Evolutionary conservation across 2,888 invertebrate genomes (phyloP).

Genomic region (Caradrina kadenii): DNA sequence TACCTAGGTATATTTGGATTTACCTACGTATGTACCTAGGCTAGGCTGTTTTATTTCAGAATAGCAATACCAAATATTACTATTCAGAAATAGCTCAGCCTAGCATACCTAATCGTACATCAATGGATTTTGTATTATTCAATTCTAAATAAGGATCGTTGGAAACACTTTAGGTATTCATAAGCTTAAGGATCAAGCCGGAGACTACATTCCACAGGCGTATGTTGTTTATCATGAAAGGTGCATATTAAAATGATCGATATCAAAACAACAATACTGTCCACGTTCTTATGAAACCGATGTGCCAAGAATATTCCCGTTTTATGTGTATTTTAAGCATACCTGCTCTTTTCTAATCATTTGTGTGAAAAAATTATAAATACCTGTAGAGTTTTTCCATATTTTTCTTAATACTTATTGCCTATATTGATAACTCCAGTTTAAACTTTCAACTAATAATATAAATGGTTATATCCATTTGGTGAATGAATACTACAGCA

Average conservation of each 20-base stretch:
- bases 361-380: neutral
- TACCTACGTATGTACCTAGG: too few species aligned
- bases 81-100: conserved; percentile 16
- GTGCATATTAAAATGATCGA: conserved; percentile 55
- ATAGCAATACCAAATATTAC: conserved; percentile 6
- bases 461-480: neutral
- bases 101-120: conserved; percentile 29
- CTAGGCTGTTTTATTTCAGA: too few species aligned
- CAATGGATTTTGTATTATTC: conserved; percentile 38
- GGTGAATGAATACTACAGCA: too few species aligned
- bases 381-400: neutral
- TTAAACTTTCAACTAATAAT: neutral
- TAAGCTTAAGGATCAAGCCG: conserved; percentile 49
- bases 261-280: conserved; percentile 51
- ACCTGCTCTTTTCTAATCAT: neutral
- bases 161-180: conserved; percentile 47
- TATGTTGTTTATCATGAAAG: conserved; percentile 51
- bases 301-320: conserved; percentile 19
- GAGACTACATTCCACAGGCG: conserved; percentile 49
- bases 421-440: neutral
- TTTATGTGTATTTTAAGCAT: neutral
- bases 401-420: too few species aligned
- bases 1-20: neutral
- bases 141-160: conserved; percentile 42
- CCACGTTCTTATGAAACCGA: conserved; percentile 21